phyloP scores from a whole-genome alignment of 2,113 vertebrate species.

The Tupaia tana region DNA sequence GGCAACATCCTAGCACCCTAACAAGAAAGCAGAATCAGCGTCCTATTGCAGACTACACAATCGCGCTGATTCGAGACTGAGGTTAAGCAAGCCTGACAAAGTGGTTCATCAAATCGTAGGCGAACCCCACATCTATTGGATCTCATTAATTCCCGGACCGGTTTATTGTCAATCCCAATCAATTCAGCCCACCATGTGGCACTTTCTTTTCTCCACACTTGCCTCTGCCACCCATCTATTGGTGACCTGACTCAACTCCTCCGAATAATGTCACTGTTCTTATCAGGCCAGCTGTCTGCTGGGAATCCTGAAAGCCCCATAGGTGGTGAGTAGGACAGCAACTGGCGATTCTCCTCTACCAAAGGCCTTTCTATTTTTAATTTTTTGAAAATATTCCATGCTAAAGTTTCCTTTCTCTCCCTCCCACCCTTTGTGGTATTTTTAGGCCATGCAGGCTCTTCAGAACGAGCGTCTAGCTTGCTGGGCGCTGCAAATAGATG shows the following conservation, averaged over 20 bases:
- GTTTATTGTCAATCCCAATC: slow-evolving; percentile 68
- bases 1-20: not conserved
- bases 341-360: slow-evolving; percentile 50
- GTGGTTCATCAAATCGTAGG: slow-evolving; percentile 71
- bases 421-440: slow-evolving; percentile 75
- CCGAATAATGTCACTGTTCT: slow-evolving; percentile 67
- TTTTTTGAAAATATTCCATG: slow-evolving; percentile 76
- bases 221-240: slow-evolving; percentile 31
- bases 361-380: slow-evolving; percentile 80
- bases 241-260: slow-evolving; percentile 59
- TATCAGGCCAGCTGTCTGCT: not conserved
- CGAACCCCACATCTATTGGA: slow-evolving; percentile 43
- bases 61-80: slow-evolving; percentile 67
- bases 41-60: slow-evolving; percentile 28
- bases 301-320: slow-evolving; percentile 54
- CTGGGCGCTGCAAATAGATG: slow-evolving; percentile 77
- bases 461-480: slow-evolving; percentile 67
- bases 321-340: slow-evolving; percentile 61
- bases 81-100: slow-evolving; percentile 80
- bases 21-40: not conserved
- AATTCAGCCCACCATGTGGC: not conserved
- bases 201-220: slow-evolving; percentile 53
- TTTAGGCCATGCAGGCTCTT: slow-evolving; percentile 71
- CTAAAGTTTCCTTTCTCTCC: slow-evolving; percentile 63
- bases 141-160: slow-evolving; percentile 71